phyloP scores from a whole-genome alignment of 2,888 invertebrate species.

The Dolichomitus sp. region DNA sequence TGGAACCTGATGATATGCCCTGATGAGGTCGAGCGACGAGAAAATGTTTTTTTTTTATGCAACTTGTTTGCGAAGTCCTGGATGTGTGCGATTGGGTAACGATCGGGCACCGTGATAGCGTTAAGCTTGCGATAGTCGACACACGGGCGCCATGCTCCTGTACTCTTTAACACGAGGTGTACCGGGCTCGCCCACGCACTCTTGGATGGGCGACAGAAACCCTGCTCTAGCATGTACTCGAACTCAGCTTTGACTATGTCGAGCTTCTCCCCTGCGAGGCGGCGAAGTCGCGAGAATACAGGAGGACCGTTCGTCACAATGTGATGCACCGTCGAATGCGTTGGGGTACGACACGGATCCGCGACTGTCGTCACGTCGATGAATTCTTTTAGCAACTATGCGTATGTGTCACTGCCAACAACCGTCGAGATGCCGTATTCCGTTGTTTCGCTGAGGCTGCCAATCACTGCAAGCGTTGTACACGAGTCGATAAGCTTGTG shows the following conservation, averaged over 20 bases:
- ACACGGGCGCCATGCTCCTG: conserved; percentile 62
- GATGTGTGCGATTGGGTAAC: conserved; percentile 75
- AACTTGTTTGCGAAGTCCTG: conserved; percentile 71
- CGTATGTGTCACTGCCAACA: not conserved
- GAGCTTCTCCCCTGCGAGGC: conserved; percentile 77
- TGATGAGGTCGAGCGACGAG: conserved; percentile 37
- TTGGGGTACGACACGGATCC: not conserved
- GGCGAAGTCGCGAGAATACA: conserved; percentile 56
- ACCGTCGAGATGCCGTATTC: conserved; percentile 3
- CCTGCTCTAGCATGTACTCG: conserved; percentile 76
- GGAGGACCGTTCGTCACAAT: conserved; percentile 72
- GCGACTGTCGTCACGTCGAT: not conserved
- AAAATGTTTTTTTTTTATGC: conserved; percentile 66
- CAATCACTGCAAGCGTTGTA: conserved; percentile 7
- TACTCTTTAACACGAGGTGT: conserved; percentile 74
- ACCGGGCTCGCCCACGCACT: conserved; percentile 83
- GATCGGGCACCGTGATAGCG: conserved; percentile 73
- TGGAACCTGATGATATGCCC: conserved; percentile 54
- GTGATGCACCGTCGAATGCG: conserved; percentile 63
- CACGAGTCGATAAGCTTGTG: conserved; percentile 19
- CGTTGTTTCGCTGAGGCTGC: not conserved
- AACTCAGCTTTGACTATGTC: conserved; percentile 77
- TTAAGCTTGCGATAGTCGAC: conserved; percentile 76
- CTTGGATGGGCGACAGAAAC: conserved; percentile 82
- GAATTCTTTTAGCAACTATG: not conserved